Evolutionary conservation across 53 echinoderm and acorn worm genomes (phyloP).

Genomic region (Actinopyga echinites): DNA sequence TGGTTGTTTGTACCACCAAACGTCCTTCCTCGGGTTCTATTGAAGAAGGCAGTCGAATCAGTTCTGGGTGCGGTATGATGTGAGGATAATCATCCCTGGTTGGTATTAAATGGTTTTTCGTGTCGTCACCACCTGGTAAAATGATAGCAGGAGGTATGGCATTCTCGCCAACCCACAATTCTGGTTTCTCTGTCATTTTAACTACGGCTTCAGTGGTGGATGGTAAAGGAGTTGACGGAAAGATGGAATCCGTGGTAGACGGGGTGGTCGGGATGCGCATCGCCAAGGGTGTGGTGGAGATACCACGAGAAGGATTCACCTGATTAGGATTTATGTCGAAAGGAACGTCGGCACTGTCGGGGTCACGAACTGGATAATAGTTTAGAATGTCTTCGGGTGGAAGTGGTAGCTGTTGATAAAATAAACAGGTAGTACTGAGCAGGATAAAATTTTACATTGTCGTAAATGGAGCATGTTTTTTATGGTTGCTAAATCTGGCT

Average conservation of each 20-base stretch:
- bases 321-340: constrained; percentile 8
- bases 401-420: constrained; percentile 8
- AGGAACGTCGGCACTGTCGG: background rate
- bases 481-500: too few relatives aligned
- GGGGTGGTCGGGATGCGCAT: background rate
- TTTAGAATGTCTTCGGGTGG: background rate
- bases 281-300: background rate
- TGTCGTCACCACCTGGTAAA: background rate
- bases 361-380: background rate
- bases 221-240: too few relatives aligned
- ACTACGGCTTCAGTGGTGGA: too few relatives aligned
- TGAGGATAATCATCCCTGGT: background rate
- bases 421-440: background rate
- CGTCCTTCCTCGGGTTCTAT: background rate
- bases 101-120: background rate
- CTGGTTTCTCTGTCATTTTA: background rate
- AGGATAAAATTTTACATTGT: too few relatives aligned
- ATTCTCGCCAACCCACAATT: background rate
- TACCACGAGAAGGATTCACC: constrained; percentile 3
- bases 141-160: background rate
- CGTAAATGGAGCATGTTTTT: too few relatives aligned
- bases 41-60: background rate
- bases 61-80: background rate
- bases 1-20: background rate
- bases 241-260: too few relatives aligned